Evolutionary conservation across 2,797 vertebrate species (phyloP), one percentile per base, ranked within the genome.

Genomic region (Notolepis coatsorum): DNA sequence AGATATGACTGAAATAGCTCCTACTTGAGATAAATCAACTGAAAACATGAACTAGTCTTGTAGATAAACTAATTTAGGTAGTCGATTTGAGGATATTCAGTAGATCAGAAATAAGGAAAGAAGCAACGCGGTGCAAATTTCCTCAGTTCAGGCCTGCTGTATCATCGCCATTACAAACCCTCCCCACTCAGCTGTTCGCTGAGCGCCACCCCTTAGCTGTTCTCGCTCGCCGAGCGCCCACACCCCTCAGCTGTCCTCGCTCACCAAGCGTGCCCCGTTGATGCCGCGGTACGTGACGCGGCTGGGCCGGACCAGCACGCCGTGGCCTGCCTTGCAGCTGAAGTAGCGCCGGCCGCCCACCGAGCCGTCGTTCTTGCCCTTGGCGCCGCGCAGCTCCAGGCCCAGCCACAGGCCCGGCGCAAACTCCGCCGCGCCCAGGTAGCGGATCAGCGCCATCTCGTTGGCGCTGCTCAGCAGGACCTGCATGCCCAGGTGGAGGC

Each of bases 201-300:
- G n/a, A n/a, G n/a, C n/a, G 23, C 17, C 52, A 1, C 13, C n/a
- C 23, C 7, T 1, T 23, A 10, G n/a, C 2, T 17, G 1, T 2
- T 37, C 42, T 12, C 2, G 5, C 15, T 27, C 17, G 20, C 15
- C 7, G 2, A 2, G 10, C n/a, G 25, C 46, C 39, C 1, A 2
- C 3, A 37, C 10, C 58, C 70, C 69, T 91, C 78, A 92, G 80
- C 86, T 91, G 18, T 74, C 81, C 9, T 98, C 96, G 1, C 93
- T 93, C 18, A 98, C 94, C 1, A 99, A 85, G 56, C 92, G 94
- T 0, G 95, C 88, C 0, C 97, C 97, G 0, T 93, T 99, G 66
- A 99, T 98, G 0, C 98, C 98, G 0, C 95, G 92, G 56, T 98
- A 97, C 23, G 97, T 97, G 12, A 99, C 93, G 6, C 97, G 89